Evolutionary conservation across 2,888 invertebrate genomes (phyloP).

Genomic region (Eupeodes luniger): DNA sequence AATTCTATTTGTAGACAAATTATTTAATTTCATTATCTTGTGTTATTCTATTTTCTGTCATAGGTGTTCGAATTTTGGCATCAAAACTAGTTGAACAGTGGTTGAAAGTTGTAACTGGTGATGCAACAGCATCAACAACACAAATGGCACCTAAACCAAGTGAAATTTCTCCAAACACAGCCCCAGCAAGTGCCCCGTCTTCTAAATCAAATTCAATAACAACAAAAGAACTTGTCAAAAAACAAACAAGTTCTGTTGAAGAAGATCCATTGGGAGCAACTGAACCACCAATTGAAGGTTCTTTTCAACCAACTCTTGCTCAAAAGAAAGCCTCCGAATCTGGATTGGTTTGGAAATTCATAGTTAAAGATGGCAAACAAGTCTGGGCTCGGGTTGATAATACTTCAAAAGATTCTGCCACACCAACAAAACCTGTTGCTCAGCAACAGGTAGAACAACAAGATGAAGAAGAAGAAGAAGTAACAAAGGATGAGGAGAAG

Average conservation of each 20-base stretch:
- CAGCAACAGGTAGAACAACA: slow-evolving; percentile 38
- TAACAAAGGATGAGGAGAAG: slow-evolving; percentile 78
- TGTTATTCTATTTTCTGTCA: slow-evolving; percentile 84
- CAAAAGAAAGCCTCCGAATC: slow-evolving; percentile 80
- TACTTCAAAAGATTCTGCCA: slow-evolving; percentile 49
- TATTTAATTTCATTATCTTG: slow-evolving; percentile 65
- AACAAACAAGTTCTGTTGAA: slow-evolving; percentile 66
- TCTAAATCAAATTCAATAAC: slow-evolving; percentile 45
- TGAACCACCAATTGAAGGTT: slow-evolving; percentile 83
- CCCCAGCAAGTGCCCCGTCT: slow-evolving; percentile 24
- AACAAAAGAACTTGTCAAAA: slow-evolving; percentile 41
- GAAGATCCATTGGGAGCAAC: slow-evolving; percentile 80
- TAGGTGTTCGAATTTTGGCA: slow-evolving; percentile 91
- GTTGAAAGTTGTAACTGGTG: slow-evolving; percentile 94
- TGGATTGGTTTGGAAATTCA: slow-evolving; percentile 86
- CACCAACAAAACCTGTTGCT: slow-evolving; percentile 17
- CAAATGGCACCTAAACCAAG: slow-evolving; percentile 53
- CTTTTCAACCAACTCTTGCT: slow-evolving; percentile 79
- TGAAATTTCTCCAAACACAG: slow-evolving; percentile 30
- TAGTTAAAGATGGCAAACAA: slow-evolving; percentile 90
- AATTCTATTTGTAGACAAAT: neutral
- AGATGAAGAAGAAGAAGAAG: slow-evolving; percentile 77
- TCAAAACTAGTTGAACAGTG: slow-evolving; percentile 94
- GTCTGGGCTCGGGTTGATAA: slow-evolving; percentile 85
- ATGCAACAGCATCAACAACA: slow-evolving; percentile 82